A percentile compares a stretch with the other conserved stretches of the same genome.
Conservation (phyloP, 2,888 invertebrate species). For the Tipula vernalis region DNA sequence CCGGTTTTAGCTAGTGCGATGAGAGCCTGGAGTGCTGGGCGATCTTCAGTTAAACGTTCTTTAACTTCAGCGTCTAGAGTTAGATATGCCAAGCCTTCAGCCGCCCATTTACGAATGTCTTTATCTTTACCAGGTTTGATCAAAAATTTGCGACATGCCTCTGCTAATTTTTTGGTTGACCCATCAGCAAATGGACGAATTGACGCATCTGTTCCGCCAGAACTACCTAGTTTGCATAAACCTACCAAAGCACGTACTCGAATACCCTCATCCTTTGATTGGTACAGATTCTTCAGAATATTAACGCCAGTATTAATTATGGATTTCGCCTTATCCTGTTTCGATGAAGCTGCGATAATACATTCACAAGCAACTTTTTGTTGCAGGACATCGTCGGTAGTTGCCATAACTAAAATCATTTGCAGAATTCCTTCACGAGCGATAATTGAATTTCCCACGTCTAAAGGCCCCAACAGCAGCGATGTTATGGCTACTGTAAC, state of each 20-base stretch:
- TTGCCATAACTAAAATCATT: conserved; percentile 95
- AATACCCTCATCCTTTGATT: conserved; percentile 79
- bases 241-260: conserved; percentile 84
- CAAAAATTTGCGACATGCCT: conserved; percentile 85
- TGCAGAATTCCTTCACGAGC: conserved; percentile 80
- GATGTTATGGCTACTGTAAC: conserved; percentile 81
- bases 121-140: conserved; percentile 77
- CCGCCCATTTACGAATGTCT: conserved; percentile 90
- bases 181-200: conserved; percentile 91
- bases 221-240: conserved; percentile 88
- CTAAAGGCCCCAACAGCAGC: conserved; percentile 78
- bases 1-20: conserved; percentile 81
- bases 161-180: conserved; percentile 80
- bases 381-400: conserved; percentile 77
- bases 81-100: conserved; percentile 91
- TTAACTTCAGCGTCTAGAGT: conserved; percentile 98
- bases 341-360: conserved; percentile 90
- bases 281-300: conserved; percentile 87
- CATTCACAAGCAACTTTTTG: conserved; percentile 94
- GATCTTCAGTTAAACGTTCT: conserved; percentile 86
- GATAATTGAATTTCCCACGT: conserved; percentile 79
- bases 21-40: conserved; percentile 65
- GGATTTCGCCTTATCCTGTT: conserved; percentile 90
- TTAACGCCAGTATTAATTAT: conserved; percentile 81
- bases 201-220: conserved; percentile 92